Evolutionary conservation across 2,888 invertebrate genomes (phyloP), one percentile per base, ranked within the genome.

Genomic region (Amblyjoppa proteus): DNA sequence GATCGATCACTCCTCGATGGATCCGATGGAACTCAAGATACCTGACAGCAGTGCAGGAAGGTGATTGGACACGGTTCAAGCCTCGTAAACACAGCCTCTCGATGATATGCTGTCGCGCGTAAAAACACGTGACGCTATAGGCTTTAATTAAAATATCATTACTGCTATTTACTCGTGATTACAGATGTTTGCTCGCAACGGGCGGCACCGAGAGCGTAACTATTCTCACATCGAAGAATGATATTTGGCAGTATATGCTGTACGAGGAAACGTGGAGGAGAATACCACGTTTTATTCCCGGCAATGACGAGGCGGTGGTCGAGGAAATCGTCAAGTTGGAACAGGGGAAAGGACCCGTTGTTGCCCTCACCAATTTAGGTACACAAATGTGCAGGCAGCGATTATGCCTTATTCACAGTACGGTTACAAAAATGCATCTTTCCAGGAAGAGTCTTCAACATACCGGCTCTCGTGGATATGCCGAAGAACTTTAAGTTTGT

Each of bases 391-490:
- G 49, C 7, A 34, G 0, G 45, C 16, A 16, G 16, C 45, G 16
- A 20, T 20, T 53, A n/a, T 51, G 16, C 3, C 31, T 25, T 53
- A 7, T 58, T 11, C 51, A 6, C 16, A 0, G 16, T n/a, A 6
- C 2, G 20, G 20, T 53, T 53, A 53, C 0, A 53, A 20, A 53
- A 16, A 20, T 7, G 2, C 4, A 6, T 79, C 71, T 51, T 79
- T 88, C 53, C 38, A 93, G 96, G 96, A 88, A 93, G 93, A 28
- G 94, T 97, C 0, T 97, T 96, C 90, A 95, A 96, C 89, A 93
- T 97, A 74, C 97, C 97, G 16, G 94, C 94, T 3, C 94, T 95
- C 90, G 94, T 96, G 74, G 92, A 96, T 87, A 96, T 96, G 90
- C 91, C 94, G 3, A 94, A 94, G 56, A 94, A 95, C 85, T 94